Evolutionary conservation across 2,888 invertebrate species (phyloP).

Genomic region (Hirudinaria manillensis): DNA sequence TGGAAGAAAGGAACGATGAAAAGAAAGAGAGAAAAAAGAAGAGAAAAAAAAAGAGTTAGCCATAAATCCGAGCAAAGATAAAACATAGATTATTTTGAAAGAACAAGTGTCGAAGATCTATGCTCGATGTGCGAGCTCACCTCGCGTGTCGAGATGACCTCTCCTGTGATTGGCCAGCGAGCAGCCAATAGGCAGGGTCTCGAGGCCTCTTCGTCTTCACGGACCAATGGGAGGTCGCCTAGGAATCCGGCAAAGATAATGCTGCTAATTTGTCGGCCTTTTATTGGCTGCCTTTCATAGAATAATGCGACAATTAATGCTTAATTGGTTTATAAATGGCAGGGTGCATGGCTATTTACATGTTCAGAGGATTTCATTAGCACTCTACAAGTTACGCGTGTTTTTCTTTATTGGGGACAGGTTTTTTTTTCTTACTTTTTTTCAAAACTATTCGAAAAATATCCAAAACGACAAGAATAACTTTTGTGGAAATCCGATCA

Average conservation of each 20-base stretch:
- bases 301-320: slow-evolving; percentile 20
- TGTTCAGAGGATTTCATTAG: slow-evolving; percentile 8
- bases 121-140: neutral
- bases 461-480: too few species aligned
- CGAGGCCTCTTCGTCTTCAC: neutral
- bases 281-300: slow-evolving; percentile 21
- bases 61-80: slow-evolving; percentile 1
- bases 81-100: slow-evolving; percentile 6
- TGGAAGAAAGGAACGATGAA: neutral
- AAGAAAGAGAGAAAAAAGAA: too few species aligned
- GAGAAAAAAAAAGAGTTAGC: neutral
- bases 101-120: neutral
- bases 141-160: neutral
- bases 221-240: slow-evolving; percentile 11
- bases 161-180: slow-evolving; percentile 1
- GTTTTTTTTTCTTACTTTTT: too few species aligned
- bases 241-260: neutral
- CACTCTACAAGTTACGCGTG: neutral
- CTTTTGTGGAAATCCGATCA: too few species aligned
- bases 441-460: too few species aligned
- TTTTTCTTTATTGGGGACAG: too few species aligned
- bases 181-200: neutral
- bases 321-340: slow-evolving; percentile 20
- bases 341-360: neutral
- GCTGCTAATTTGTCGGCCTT: slow-evolving; percentile 23